Percentiles rank a stretch among this genome's conserved stretches.
Evolutionary conservation across 2,797 vertebrate species (phyloP).

Genomic region (Picus viridis): DNA sequence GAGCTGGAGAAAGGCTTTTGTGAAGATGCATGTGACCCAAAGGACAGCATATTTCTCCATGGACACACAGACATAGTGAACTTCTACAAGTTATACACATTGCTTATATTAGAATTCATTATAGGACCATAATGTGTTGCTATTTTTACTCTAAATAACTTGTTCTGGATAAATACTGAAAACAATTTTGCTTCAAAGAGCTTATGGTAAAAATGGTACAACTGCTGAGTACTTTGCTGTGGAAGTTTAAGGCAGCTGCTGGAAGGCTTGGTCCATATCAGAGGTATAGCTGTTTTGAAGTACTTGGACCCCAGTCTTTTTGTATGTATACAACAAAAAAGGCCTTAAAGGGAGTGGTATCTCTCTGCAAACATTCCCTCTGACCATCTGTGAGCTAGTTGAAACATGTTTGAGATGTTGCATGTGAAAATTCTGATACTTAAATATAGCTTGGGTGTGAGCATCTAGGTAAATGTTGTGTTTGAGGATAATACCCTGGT

Average conservation of each 20-base stretch:
- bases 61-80: neutral
- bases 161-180: neutral
- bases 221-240: neutral
- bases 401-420: neutral
- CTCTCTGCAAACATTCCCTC: neutral
- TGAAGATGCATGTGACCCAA: neutral
- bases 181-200: neutral
- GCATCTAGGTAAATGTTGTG: neutral
- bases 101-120: neutral
- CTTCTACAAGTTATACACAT: rapidly evolving
- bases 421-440: neutral
- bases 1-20: neutral
- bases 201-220: neutral
- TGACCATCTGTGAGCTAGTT: neutral
- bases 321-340: neutral
- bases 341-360: neutral
- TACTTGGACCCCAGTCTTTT: neutral
- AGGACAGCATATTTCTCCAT: neutral
- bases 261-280: neutral
- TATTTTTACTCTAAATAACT: neutral
- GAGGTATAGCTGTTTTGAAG: neutral
- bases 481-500: neutral
- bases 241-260: neutral
- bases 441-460: neutral
- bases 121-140: neutral